Base-by-base conservation (phyloP, 2,888 invertebrate genomes). In the Odontocolon sp. region DNA sequence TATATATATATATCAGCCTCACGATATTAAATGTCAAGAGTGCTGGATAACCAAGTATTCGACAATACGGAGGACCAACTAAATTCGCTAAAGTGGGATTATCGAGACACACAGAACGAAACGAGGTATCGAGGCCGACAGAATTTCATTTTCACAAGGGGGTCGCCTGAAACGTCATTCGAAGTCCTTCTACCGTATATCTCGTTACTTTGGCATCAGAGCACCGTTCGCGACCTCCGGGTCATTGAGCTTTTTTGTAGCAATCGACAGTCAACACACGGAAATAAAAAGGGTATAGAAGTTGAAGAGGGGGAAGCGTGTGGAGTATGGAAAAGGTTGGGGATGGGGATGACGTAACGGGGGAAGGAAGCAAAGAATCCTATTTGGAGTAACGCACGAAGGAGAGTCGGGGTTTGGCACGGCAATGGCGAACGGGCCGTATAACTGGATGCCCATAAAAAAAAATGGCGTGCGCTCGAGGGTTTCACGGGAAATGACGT, bases 401-500 rank as follows among this genome's bases (percentile, higher is more conserved):
- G 38, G 47, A 54, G 23, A 4, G 8, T 54, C 40, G 42, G 26
- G 56, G 11, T 69, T 74, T 67, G 78, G 77, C 75, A 70, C 54
- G 38, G 68, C 66, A 75, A 78, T 78, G 56, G 68, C 66, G 66
- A 61, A 14, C 70, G 63, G 31, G 45, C 26, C 40, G 66, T 56
- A 54, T 77, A 77, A 78, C 72, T 59, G n/a, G 78, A 75, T 77
- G 72, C 59, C 70, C 73, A 63, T 69, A 78, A 81, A 50, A 52
- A 57, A 56, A 56, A 66, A 31, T 36, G 33, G 38, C 50, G 2
- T 47, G 38, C 28, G 56, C 52, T 67, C 33, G 45, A 68, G 72
- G 72, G 66, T n/a, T 76, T 75, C 36, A 38, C 14, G 64, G 72
- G 69, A 79, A 81, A 82, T 82, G 77, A 80, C 74, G 77, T 78